phyloP scores from a whole-genome alignment of 2,888 invertebrate genomes.

The Cremastinae sp. region DNA sequence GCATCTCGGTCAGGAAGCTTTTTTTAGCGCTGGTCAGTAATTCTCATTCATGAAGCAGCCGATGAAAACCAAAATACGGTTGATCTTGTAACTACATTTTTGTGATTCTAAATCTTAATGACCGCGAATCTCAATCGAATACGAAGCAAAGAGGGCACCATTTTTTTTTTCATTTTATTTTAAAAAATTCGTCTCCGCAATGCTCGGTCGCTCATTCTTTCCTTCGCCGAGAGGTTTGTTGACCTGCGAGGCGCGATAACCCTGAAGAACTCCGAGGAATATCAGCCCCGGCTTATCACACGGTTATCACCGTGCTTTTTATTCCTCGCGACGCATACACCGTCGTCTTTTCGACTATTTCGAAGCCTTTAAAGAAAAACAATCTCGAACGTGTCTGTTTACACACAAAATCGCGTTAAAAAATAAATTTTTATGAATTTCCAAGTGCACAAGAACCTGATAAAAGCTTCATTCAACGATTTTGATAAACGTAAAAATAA shows the following conservation, averaged over 20 bases:
- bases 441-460: neutral
- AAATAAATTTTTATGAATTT: too few relatives aligned
- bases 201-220: slow-evolving; percentile 5
- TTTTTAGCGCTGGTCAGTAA: slow-evolving; percentile 38
- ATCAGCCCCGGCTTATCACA: slow-evolving; percentile 76
- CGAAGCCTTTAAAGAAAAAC: slow-evolving; percentile 59
- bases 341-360: slow-evolving; percentile 57
- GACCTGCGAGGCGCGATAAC: slow-evolving; percentile 79
- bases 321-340: slow-evolving; percentile 53
- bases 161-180: slow-evolving; percentile 36
- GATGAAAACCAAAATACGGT: neutral
- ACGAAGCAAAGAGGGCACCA: slow-evolving; percentile 25
- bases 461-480: neutral
- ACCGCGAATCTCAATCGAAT: slow-evolving; percentile 33
- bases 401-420: neutral
- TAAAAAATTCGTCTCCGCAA: slow-evolving; percentile 28
- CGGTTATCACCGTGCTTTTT: slow-evolving; percentile 74
- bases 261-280: slow-evolving; percentile 77
- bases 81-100: slow-evolving; percentile 14
- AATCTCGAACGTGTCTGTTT: slow-evolving; percentile 18
- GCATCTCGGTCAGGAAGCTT: slow-evolving; percentile 1
- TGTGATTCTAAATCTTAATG: slow-evolving; percentile 6
- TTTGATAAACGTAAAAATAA: too few relatives aligned
- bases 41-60: slow-evolving; percentile 19
- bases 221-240: slow-evolving; percentile 75